Base-by-base conservation (phyloP, 2,888 invertebrate genomes). In the Hipparchia semele region DNA sequence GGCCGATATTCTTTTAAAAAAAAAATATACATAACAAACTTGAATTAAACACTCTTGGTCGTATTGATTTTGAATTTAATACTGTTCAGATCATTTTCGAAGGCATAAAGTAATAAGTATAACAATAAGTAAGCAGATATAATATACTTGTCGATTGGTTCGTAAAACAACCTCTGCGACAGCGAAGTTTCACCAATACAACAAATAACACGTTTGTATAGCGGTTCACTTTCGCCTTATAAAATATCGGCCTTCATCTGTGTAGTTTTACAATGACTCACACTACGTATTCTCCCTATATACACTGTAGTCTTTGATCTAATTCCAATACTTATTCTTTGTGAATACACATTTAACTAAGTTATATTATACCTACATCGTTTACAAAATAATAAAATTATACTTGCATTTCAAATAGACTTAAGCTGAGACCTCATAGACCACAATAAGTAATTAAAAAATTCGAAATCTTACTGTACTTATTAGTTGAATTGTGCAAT, bases 231-330 rank as follows among this genome's bases (percentile, higher is more conserved):
- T 75, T 75, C 75, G 54, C 70, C 72, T 67, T 61, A 70, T 75
- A 70, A 72, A 70, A 72, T 70, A 75, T 68, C 70, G 75, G 64
- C 75, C 75, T 72, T 75, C 75, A 75, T 75, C 72, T 75, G 64
- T 67, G 64, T 70, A 70, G 64, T 61, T 68, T 70, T 60, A 67
- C 61, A 68, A 72, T 72, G 68, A 68, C 74, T 71, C 71, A 68
- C 58, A 65, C 9, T 46, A 64, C 54, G 62, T 70, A 49, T n/a
- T n/a, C n/a, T n/a, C n/a, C n/a, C n/a, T n/a, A n/a, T n/a, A n/a
- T n/a, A n/a, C n/a, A n/a, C n/a, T n/a, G n/a, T n/a, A n/a, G n/a
- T n/a, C n/a, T n/a, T n/a, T n/a, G n/a, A n/a, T 70, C 45, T 45
- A 64, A 70, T 64, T 70, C 62, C 45, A 46, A 56, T 56, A 51